Conservation (phyloP, 1,140 invertebrate genomes). For the Globodera ellingtonae region DNA sequence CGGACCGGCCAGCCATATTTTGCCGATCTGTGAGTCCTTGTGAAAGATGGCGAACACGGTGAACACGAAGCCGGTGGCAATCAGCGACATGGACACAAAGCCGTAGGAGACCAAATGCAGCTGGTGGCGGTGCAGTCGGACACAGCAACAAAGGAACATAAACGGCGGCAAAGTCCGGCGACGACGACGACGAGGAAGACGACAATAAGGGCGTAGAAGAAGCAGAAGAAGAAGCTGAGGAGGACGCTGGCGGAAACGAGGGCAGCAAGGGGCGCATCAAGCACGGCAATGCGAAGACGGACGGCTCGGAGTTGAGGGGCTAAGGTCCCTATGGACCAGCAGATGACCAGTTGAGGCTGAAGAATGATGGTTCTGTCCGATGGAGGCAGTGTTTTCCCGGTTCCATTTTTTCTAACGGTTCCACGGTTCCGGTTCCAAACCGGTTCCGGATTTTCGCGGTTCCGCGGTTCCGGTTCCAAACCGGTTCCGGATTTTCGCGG, state of each 20-base stretch:
- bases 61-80: constrained; percentile 62
- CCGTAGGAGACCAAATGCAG: constrained; percentile 62
- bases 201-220: not conserved
- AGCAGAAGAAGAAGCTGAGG: no score
- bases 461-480: no score
- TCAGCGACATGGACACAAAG: constrained; percentile 57
- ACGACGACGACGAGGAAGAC: not conserved
- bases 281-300: not conserved
- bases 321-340: not conserved
- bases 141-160: constrained; percentile 54
- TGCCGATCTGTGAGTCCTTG: constrained; percentile 53
- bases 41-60: constrained; percentile 65
- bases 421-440: no score
- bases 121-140: constrained; percentile 54
- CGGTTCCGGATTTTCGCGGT: no score
- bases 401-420: no score
- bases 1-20: constrained; percentile 64
- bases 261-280: not conserved
- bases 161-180: constrained; percentile 2
- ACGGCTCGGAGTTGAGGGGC: not conserved
- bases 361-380: no score
- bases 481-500: no score
- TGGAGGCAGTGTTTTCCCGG: no score
- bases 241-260: no score
- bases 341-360: no score